Evolutionary conservation across 1,140 invertebrate genomes (phyloP), one percentile per base, ranked within the genome.

Genomic region (Brachionus rotundiformis): DNA sequence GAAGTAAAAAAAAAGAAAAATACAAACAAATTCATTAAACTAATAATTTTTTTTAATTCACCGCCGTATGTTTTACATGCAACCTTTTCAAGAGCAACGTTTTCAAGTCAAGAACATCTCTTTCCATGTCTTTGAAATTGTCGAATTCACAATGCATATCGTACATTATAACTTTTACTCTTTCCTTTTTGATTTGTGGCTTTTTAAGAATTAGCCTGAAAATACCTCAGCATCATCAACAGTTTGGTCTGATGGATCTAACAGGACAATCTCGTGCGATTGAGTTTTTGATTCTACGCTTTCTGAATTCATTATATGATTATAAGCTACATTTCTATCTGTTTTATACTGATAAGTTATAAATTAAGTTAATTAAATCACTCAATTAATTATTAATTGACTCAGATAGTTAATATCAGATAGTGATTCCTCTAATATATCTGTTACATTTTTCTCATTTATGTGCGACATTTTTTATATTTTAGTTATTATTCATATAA

Each of bases 201-300:
- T 31, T 63, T 63, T 63, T 11, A 63, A 31, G 59, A 63, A 13
- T 25, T 63, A 0, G 23, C 23, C 23, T 31, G 29, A 63, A 63
- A 29, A 27, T 63, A 29, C 25, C 11, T 63, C 59, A 63, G 27
- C 59, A 63, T 63, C 59, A 31, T 63, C 59, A 29, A 31, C 11
- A 31, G 25, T 63, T 63, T 63, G 59, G 59, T 63, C 29, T 29
- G 59, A 63, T 63, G 59, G 59, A 63, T 63, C 47, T 49, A 49
- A 49, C 47, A 49, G 16, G 47, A 49, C 47, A 49, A 11, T 49
- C 47, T 49, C 47, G 39, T 41, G 39, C 39, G 11, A 41, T 41
- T 41, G 11, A 41, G 39, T 41, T 41, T 41, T 41, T 41, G 39
- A 13, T 41, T 41, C 39, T 41, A 41, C 39, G 39, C 39, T 41